Conservation (phyloP, 2,888 invertebrate species). For the Eucera pruinosa region DNA sequence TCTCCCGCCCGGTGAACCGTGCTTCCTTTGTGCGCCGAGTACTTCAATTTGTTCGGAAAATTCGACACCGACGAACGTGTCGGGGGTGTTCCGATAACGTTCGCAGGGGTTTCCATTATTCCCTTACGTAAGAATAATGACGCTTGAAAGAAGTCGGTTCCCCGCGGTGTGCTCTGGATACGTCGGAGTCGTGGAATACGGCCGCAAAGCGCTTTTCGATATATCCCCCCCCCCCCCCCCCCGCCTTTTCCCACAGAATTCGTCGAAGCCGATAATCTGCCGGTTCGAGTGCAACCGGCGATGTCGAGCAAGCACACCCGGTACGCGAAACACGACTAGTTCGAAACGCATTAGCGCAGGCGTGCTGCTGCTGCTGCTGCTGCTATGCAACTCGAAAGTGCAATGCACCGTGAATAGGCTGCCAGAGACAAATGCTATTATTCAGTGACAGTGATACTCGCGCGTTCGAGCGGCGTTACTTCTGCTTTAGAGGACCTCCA, state of each 20-base stretch:
- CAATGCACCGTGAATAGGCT: conserved; percentile 74
- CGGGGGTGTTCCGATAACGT: conserved; percentile 21
- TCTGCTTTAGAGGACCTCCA: conserved; percentile 21
- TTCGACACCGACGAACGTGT: conserved; percentile 31
- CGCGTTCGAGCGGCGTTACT: conserved; percentile 21
- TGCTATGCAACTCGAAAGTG: conserved; percentile 61
- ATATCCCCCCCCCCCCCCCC: no score
- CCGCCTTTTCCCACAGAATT: neutral
- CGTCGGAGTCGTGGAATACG: conserved; percentile 5
- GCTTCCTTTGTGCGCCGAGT: conserved; percentile 42
- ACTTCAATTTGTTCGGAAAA: conserved; percentile 58
- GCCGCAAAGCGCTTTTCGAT: neutral
- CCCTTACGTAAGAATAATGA: conserved; percentile 18
- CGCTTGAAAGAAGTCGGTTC: conserved; percentile 13
- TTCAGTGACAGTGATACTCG: conserved; percentile 63
- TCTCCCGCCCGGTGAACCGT: conserved; percentile 20
- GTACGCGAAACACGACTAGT: conserved; percentile 11
- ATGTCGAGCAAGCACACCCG: conserved; percentile 11
- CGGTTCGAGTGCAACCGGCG: no score
- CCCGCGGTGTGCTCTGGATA: neutral
- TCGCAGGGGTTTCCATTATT: conserved; percentile 36
- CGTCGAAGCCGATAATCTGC: neutral
- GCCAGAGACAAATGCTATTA: conserved; percentile 69
- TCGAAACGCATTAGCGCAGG: conserved; percentile 37
- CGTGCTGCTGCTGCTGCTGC: conserved; percentile 18